Evolutionary conservation across 30 jellyfish, hydroid and myxozoan species (phyloP).

Genomic region (Cassiopea andromeda): DNA sequence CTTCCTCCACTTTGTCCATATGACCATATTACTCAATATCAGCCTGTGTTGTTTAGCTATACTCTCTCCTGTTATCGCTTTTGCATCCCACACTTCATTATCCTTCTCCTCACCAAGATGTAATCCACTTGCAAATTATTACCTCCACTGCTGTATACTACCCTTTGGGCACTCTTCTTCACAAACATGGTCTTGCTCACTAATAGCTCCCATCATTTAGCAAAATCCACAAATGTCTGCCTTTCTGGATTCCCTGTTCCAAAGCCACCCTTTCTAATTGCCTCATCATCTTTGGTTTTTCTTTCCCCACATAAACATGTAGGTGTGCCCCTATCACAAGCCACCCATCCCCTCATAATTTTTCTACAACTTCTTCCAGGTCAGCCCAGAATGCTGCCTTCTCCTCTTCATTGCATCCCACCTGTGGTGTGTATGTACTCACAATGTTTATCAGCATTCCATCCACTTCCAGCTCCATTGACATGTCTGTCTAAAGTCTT

Average conservation of each 20-base stretch:
- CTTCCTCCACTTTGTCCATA: neutral
- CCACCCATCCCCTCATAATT: neutral
- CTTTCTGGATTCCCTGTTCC: neutral
- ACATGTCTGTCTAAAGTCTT: neutral
- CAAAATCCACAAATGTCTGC: neutral
- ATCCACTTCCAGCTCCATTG: neutral
- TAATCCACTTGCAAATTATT: neutral
- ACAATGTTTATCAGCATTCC: neutral
- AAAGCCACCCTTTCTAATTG: neutral
- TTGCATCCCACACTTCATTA: neutral
- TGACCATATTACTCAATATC: neutral
- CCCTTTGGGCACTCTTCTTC: neutral
- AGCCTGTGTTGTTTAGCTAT: neutral
- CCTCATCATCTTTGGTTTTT: neutral
- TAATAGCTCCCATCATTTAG: neutral
- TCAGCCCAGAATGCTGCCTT: neutral
- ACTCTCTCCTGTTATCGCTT: neutral
- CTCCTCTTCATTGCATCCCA: neutral
- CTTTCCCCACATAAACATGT: neutral
- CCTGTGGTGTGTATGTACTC: neutral
- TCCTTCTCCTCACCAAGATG: neutral
- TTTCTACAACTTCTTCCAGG: neutral
- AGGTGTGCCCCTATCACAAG: conserved; percentile 2
- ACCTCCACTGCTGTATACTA: neutral
- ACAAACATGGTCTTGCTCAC: neutral